Percentiles rank a stretch among this genome's conserved stretches.
Evolutionary conservation across 1,140 invertebrate species (phyloP).

Genomic region (Caenorhabditis briggsae): DNA sequence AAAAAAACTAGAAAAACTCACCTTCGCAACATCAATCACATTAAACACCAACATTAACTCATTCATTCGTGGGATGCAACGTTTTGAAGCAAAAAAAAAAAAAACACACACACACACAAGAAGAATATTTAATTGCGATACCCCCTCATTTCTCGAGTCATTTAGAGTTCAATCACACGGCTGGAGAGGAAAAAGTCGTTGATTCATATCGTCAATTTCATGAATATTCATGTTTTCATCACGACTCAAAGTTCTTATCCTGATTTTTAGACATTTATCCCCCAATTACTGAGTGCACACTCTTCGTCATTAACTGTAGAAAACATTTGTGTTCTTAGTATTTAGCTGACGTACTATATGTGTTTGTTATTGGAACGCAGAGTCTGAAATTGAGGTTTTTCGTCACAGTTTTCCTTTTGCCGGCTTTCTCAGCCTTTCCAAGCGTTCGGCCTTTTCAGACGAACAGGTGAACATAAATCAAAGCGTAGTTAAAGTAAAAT

Average conservation of each 20-base stretch:
- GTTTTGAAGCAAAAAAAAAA: neutral
- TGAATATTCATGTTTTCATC: constrained; percentile 7
- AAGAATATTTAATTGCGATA: neutral
- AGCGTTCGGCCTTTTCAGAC: neutral
- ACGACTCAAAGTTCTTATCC: constrained; percentile 17
- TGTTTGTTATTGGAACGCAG: neutral
- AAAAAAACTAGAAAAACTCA: neutral
- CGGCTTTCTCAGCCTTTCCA: neutral
- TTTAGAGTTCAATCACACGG: constrained; percentile 36
- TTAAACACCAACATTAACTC: neutral
- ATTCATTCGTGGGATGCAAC: constrained; percentile 19
- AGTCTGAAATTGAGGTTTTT: neutral
- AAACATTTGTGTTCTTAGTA: neutral
- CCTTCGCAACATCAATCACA: neutral
- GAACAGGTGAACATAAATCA: neutral
- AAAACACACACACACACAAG: constrained; percentile 1
- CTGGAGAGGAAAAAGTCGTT: neutral
- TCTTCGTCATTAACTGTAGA: neutral
- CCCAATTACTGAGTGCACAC: no score
- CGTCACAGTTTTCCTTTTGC: neutral
- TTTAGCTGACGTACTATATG: neutral
- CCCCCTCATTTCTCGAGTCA: neutral
- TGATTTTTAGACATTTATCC: no score
- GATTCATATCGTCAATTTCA: constrained; percentile 41
- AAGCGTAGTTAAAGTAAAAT: neutral